Evolutionary conservation across 2,797 vertebrate genomes (phyloP).

Genomic region (Enoplosus armatus): DNA sequence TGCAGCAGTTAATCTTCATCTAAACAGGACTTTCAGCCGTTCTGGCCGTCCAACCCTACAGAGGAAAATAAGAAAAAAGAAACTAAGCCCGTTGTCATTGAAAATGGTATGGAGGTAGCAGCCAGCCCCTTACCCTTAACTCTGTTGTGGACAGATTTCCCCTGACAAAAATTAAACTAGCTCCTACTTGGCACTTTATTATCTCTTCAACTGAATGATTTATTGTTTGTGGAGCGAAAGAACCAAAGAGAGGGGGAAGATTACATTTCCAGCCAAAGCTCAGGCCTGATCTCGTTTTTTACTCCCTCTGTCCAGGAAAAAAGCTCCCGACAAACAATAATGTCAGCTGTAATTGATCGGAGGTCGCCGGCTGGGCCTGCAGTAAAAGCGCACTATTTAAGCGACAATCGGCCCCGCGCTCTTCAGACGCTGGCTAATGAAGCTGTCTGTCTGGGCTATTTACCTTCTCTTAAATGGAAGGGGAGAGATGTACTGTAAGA

Average conservation of each 20-base stretch:
- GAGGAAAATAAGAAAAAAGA: conserved; percentile 66
- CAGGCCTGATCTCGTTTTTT: conserved; percentile 82
- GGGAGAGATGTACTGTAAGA: conserved; percentile 89
- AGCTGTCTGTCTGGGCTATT: conserved; percentile 91
- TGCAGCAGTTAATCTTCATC: conserved; percentile 77
- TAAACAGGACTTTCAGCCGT: conserved; percentile 64
- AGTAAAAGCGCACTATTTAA: conserved; percentile 91
- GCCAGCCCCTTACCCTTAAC: conserved; percentile 74
- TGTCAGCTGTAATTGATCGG: conserved; percentile 88
- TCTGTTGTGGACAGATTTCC: conserved; percentile 88
- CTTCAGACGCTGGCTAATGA: conserved; percentile 90
- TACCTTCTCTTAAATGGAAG: conserved; percentile 91
- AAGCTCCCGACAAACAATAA: conserved; percentile 88
- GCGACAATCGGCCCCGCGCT: conserved; percentile 88
- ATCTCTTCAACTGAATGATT: conserved; percentile 94
- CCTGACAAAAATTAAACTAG: conserved; percentile 91
- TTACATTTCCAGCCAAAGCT: conserved; percentile 89
- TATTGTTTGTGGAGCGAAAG: conserved; percentile 91
- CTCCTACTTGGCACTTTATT: conserved; percentile 91
- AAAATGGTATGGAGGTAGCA: conserved; percentile 68
- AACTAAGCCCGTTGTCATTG: conserved; percentile 74
- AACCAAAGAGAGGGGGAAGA: conserved; percentile 88
- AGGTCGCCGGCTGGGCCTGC: conserved; percentile 86
- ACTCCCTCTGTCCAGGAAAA: conserved; percentile 82
- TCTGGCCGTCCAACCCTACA: conserved; percentile 59